Base-by-base conservation (phyloP, 2,888 invertebrate genomes). In the Ochlodes sylvanus region DNA sequence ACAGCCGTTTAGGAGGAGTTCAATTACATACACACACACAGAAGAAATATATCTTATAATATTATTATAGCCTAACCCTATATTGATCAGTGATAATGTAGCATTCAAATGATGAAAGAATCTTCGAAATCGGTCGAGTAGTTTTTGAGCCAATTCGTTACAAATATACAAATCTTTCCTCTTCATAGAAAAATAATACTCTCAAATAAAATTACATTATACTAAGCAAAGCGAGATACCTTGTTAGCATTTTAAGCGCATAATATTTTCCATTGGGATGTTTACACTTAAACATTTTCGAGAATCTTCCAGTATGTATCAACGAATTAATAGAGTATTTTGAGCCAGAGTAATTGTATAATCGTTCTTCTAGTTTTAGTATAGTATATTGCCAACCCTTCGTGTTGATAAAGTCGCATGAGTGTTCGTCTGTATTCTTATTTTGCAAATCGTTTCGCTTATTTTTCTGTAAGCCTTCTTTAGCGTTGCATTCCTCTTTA, bases 231-330 rank as follows among this genome's bases (percentile, higher is more conserved):
- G 32, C 1, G 14, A 47, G 17, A 64, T 64, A 66, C 52, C 69
- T 80, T 21, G 70, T 77, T 52, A 79, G 60, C 32, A 81, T 67
- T 77, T 89, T 89, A 6, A 85, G 64, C 1, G 81, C 81, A 69
- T 76, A 85, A 15, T 62, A 52, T 62, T 73, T 15, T 21, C 79
- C 79, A 34, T 42, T 65, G 1, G 41, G 14, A 68, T 81, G 74
- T 63, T 71, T 72, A 66, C 80, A 85, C 63, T 76, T 75, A 63
- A 77, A 86, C 70, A 89, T 79, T 62, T 70, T 76, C 1, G 88
- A 86, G 72, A 75, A 85, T 69, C 65, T 73, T 14, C 89, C 89
- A 1, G 42, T 32, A 14, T 75, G 77, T 69, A 86, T 76, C 27
- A 79, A 6, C 17, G 74, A 69, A 6, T 69, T 70, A 3, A 84